Evolutionary conservation across 2,888 invertebrate species (phyloP).

Genomic region (Melikaiella ostensackeni): DNA sequence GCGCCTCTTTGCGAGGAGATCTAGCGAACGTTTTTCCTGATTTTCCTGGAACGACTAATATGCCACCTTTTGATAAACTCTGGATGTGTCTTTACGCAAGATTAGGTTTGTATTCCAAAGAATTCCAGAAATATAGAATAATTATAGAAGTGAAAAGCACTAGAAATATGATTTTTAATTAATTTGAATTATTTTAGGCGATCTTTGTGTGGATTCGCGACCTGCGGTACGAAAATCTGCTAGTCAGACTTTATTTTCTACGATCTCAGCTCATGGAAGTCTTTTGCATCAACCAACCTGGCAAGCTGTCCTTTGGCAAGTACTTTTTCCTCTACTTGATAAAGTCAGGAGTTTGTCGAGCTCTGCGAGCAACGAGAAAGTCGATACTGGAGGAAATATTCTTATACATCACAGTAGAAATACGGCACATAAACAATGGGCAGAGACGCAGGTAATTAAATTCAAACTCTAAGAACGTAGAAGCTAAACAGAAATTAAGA

Average conservation of each 20-base stretch:
- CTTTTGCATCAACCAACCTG: conserved; percentile 93
- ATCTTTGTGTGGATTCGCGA: conserved; percentile 95
- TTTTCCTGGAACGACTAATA: conserved; percentile 89
- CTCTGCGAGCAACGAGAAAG: conserved; percentile 87
- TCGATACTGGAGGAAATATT: conserved; percentile 95
- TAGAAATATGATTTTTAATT: conserved; percentile 23
- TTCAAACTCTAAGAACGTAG: background rate
- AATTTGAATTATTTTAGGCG: conserved; percentile 78
- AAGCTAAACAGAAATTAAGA: background rate
- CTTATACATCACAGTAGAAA: conserved; percentile 98
- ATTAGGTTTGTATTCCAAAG: conserved; percentile 80
- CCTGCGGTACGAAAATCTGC: conserved; percentile 98
- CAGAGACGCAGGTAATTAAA: conserved; percentile 90
- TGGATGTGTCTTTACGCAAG: conserved; percentile 97
- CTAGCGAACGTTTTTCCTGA: conserved; percentile 86
- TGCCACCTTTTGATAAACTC: conserved; percentile 93
- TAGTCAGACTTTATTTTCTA: conserved; percentile 98
- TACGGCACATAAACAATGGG: conserved; percentile 99
- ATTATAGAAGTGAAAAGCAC: conserved; percentile 4
- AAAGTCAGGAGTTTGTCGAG: conserved; percentile 89
- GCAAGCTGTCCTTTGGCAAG: conserved; percentile 97
- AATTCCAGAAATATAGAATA: conserved; percentile 44
- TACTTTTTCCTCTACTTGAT: conserved; percentile 95
- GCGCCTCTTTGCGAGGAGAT: conserved; percentile 86
- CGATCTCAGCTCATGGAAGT: conserved; percentile 96